These are phyloP conservation scores for Agelastica alni DNA, from an alignment of 2,888 invertebrate genomes.

Conservation along the genomic window DNA sequence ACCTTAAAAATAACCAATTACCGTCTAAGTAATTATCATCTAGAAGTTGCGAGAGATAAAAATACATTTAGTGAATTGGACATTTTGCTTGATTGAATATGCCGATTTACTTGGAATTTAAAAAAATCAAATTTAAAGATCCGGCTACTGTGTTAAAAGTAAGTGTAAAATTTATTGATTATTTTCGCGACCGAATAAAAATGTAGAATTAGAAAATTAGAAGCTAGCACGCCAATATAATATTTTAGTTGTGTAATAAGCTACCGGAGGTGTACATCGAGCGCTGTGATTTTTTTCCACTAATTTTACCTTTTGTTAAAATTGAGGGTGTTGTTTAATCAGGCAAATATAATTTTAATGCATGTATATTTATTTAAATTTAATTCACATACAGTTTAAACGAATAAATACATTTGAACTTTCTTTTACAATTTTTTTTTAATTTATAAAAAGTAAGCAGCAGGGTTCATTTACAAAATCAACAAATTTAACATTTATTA, in stretches of 20 bases:
- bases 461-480: background rate
- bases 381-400: background rate
- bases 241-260: conserved; percentile 3
- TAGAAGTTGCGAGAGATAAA: background rate
- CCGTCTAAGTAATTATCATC: conserved; percentile 4
- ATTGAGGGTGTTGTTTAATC: background rate
- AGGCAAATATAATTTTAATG: too few relatives aligned
- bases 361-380: too few relatives aligned
- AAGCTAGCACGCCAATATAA: background rate
- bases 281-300: background rate
- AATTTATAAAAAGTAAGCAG: background rate
- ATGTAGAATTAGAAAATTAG: background rate
- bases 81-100: background rate
- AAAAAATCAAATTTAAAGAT: conserved; percentile 6
- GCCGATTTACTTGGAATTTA: conserved; percentile 2
- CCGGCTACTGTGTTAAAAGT: conserved; percentile 4
- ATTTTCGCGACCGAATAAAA: background rate
- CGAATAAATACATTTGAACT: background rate
- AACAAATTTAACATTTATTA: background rate
- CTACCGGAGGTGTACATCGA: background rate
- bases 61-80: background rate
- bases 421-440: background rate
- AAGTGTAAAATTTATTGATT: conserved; percentile 1
- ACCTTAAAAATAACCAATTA: conserved; percentile 4
- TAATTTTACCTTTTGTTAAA: background rate